Evolutionary conservation across 2,113 vertebrate species (phyloP), one percentile per base, ranked within the genome.

Genomic region (Ictidomys tridecemlineatus): DNA sequence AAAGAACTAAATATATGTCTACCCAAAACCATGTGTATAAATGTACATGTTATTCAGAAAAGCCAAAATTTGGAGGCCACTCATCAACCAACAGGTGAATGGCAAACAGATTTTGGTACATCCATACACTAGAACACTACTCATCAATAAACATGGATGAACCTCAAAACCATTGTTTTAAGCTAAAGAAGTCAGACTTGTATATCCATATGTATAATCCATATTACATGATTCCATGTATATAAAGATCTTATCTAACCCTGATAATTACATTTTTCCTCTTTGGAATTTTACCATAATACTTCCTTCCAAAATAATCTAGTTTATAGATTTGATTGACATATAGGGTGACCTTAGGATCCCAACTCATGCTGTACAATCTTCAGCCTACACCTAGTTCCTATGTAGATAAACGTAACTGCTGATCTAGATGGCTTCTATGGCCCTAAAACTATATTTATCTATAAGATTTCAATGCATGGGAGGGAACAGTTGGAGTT

Each of bases 41-140:
- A 79, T 88, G 9, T 73, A 91, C 32, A 69, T 63, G 10, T 96
- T 69, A 74, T 79, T 93, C 67, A 74, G 91, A 92, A 63, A 10
- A 94, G 56, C 10, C 37, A 80, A 79, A 89, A 67, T 45, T 65
- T 82, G 11, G 16, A 89, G 45, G n/a, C 45, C 79, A 91, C 34
- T 37, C 78, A 88, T 65, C 56, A 58, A 65, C 56, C 56, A 58
- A 65, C 56, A 93, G 53, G 63, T 42, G 22, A 93, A 51, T 16
- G 37, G 58, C 48, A 4, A 85, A 91, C 32, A 93, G 70, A n/a
- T 8, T 56, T 20, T 85, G 30, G 72, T 74, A 39, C 28, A 85
- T 56, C 30, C 48, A 73, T 67, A 58, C 34, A 92, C 42, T 85
- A 39, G 72, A 74, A 79, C 92, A 96, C n/a, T 24, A n/a, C 32